These are phyloP conservation scores for Steatornis caripensis DNA, from an alignment of 2,113 vertebrate genomes.

Conservation along the genomic window DNA sequence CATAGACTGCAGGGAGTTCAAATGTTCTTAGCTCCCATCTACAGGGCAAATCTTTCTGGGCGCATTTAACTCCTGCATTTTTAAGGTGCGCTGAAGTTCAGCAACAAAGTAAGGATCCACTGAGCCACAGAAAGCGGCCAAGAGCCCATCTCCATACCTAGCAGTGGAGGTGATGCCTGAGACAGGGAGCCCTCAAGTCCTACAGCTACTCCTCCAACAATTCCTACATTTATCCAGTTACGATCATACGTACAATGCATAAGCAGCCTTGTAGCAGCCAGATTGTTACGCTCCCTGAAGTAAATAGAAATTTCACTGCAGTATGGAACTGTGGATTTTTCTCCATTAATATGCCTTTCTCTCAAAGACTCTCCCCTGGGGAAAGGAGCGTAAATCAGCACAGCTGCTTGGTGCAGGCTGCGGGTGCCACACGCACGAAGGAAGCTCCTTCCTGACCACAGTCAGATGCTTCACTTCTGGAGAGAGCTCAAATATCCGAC, in stretches of 20 bases:
- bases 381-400: neutral
- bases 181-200: neutral
- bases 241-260: rapidly evolving
- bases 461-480: neutral
- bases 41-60: neutral
- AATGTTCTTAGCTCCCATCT: neutral
- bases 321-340: neutral
- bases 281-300: neutral
- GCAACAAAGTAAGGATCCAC: neutral
- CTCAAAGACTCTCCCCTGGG: neutral
- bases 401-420: neutral
- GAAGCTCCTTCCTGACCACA: neutral
- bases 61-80: neutral
- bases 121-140: neutral
- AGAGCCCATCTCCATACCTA: neutral
- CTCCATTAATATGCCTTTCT: rapidly evolving
- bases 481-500: neutral
- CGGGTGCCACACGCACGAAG: neutral
- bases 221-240: neutral
- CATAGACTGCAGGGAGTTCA: neutral
- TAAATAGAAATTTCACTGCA: neutral
- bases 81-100: neutral
- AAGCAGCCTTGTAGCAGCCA: neutral
- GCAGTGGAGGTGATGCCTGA: neutral
- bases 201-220: neutral